phyloP scores from a whole-genome alignment of 2,113 vertebrate species.

The Muntiacus muntjak region DNA sequence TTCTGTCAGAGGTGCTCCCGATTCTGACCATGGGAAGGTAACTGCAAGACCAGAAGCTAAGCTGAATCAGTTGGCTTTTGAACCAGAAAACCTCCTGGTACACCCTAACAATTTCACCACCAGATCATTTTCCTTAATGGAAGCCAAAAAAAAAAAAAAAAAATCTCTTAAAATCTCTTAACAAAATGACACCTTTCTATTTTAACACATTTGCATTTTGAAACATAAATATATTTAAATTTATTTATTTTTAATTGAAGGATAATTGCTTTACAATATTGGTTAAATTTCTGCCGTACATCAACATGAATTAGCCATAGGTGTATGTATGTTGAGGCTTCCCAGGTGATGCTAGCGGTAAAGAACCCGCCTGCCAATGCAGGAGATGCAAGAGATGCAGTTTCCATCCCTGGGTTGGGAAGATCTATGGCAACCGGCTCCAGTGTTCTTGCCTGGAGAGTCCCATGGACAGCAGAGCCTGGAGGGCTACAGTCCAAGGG shows the following conservation, averaged over 20 bases:
- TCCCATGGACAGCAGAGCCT: background rate
- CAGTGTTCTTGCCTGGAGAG: background rate
- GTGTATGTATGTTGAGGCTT: background rate
- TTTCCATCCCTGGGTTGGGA: background rate
- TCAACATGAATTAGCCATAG: background rate
- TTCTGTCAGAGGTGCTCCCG: constrained; percentile 19
- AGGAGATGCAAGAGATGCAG: background rate
- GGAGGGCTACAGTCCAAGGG: background rate
- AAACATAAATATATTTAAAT: background rate
- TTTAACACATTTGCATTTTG: background rate
- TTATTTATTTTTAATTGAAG: background rate
- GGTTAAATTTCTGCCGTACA: background rate
- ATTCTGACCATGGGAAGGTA: background rate
- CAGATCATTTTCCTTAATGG: background rate
- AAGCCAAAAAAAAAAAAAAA: background rate
- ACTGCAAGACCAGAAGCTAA: background rate
- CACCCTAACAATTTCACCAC: background rate
- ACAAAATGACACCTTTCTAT: background rate
- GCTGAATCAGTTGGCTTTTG: background rate
- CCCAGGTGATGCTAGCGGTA: background rate
- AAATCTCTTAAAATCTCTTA: background rate
- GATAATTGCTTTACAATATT: background rate
- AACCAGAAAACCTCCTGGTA: background rate
- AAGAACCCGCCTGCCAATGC: background rate
- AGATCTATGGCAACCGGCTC: background rate